Evolutionary conservation across 2,888 invertebrate species (phyloP).

Genomic region (Conchocele bisecta): DNA sequence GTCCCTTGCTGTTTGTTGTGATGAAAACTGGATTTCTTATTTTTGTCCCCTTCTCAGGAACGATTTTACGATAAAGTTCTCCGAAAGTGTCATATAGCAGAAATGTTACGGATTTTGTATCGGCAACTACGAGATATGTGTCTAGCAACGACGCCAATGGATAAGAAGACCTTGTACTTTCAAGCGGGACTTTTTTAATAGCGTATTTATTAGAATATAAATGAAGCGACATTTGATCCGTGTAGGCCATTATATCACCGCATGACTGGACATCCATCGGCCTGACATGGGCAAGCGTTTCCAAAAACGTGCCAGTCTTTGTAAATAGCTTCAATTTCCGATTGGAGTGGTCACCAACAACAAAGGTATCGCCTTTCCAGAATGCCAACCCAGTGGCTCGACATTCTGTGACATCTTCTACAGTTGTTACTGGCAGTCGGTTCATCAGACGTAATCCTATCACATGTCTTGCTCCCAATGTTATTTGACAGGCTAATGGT

Average conservation of each 20-base stretch:
- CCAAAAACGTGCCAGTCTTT: constrained; percentile 43
- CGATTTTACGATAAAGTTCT: constrained; percentile 37
- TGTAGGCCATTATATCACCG: constrained; percentile 45
- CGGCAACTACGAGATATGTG: constrained; percentile 51
- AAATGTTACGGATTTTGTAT: constrained; percentile 45
- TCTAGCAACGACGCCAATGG: constrained; percentile 49
- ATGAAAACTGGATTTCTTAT: constrained; percentile 52
- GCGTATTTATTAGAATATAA: constrained; percentile 48
- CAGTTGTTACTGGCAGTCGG: constrained; percentile 48
- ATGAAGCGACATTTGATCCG: constrained; percentile 56
- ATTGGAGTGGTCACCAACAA: constrained; percentile 58
- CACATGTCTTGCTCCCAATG: constrained; percentile 50
- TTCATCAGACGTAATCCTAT: constrained; percentile 49
- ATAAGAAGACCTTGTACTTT: constrained; percentile 54
- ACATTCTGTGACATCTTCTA: constrained; percentile 54
- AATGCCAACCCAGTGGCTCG: constrained; percentile 55
- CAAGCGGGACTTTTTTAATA: constrained; percentile 56
- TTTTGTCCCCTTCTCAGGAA: constrained; percentile 44
- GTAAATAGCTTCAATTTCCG: constrained; percentile 59
- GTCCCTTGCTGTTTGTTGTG: constrained; percentile 54
- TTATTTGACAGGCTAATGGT: constrained; percentile 36
- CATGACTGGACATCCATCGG: constrained; percentile 54
- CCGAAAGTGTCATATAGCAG: constrained; percentile 55
- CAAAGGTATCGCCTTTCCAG: constrained; percentile 41
- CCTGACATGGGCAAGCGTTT: constrained; percentile 44